A percentile compares a stretch with the other conserved stretches of the same genome.
phyloP scores from a whole-genome alignment of 2,113 vertebrate genomes.

The Typhlomys cinereus region DNA sequence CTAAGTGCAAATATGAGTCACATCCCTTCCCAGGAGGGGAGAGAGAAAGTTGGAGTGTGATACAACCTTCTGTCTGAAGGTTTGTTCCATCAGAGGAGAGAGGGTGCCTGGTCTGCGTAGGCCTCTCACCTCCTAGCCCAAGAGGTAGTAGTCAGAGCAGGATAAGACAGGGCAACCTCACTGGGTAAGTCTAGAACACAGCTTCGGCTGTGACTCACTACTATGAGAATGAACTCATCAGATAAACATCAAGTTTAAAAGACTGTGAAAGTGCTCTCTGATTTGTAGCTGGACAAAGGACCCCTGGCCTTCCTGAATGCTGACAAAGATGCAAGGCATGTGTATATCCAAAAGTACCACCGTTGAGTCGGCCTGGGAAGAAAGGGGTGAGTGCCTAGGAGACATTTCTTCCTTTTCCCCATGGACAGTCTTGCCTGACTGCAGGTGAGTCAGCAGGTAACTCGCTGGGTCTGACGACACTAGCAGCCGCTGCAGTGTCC shows the following conservation, averaged over 20 bases:
- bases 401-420: neutral
- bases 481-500: neutral
- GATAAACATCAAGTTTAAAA: neutral
- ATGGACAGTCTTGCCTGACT: neutral
- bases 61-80: neutral
- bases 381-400: neutral
- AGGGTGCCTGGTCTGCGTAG: neutral
- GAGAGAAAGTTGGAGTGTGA: neutral
- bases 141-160: neutral
- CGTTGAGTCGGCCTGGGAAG: neutral
- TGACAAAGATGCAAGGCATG: neutral
- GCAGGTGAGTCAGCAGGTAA: neutral
- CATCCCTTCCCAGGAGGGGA: neutral
- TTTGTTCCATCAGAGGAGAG: neutral
- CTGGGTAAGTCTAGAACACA: neutral
- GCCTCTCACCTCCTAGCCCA: fast-evolving
- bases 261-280: neutral
- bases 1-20: neutral
- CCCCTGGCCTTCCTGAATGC: neutral
- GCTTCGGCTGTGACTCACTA: neutral
- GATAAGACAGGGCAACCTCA: neutral
- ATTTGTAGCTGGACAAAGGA: neutral
- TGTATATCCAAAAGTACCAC: neutral
- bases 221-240: neutral
- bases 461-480: neutral